Percentiles rank a stretch among this genome's conserved stretches.
These are phyloP conservation scores for Tenthredo amoena DNA, from an alignment of 2,888 invertebrate species.

Conservation along the genomic window DNA sequence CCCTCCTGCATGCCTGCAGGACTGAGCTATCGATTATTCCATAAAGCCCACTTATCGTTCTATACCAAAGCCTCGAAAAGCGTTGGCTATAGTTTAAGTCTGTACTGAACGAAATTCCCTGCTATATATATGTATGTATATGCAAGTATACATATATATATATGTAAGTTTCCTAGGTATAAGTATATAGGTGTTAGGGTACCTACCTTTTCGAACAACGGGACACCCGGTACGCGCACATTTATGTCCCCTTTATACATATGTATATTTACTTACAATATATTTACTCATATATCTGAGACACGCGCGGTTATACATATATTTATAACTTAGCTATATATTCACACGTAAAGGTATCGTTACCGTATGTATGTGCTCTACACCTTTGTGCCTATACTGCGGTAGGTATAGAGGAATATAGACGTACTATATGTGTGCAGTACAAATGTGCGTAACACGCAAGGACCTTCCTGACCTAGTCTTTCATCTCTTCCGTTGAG, in stretches of 20 bases:
- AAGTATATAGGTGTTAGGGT: background rate
- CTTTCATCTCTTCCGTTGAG: constrained; percentile 47
- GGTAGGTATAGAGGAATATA: background rate
- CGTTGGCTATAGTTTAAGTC: constrained; percentile 25
- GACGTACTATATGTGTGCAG: background rate
- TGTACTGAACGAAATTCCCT: constrained; percentile 8
- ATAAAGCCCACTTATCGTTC: constrained; percentile 52
- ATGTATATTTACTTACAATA: constrained; percentile 11
- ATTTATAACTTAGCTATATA: background rate
- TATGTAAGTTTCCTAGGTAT: background rate
- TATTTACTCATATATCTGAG: constrained; percentile 9
- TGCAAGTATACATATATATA: background rate
- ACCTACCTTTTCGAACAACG: constrained; percentile 23
- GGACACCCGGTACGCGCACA: constrained; percentile 29
- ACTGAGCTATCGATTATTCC: constrained; percentile 52
- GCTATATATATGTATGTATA: background rate
- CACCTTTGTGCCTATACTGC: background rate
- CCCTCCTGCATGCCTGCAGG: constrained; percentile 52
- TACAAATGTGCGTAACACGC: constrained; percentile 43
- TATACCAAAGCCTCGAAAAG: constrained; percentile 41
- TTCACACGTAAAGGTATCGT: constrained; percentile 31
- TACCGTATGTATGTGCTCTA: background rate
- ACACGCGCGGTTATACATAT: background rate
- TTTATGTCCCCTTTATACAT: constrained; percentile 1
- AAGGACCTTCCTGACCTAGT: constrained; percentile 52